Evolutionary conservation across 2,888 invertebrate genomes (phyloP), one percentile per base, ranked within the genome.

Genomic region (Diloba caeruleocephala): DNA sequence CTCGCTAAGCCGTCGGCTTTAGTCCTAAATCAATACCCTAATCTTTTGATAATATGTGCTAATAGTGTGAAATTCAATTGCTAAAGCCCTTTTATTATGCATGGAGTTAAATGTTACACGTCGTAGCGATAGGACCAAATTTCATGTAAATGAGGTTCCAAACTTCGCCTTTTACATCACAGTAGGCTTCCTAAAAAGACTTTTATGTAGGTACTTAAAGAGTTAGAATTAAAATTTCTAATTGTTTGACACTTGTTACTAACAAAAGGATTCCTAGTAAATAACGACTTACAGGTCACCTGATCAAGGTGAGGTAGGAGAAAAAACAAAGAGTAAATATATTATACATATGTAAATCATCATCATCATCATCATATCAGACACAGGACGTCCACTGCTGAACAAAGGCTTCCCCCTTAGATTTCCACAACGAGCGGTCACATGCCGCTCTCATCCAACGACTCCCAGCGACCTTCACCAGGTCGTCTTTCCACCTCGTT

Each of bases 1-100:
- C n/a, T 9, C n/a, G 5, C 13, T 9, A 13, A 37, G 3, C 5
- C 25, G 8, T 2, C 4, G 13, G 1, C 14, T 14, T 15, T 6
- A 8, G 25, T 48, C 43, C 67, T 57, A 49, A 62, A 59, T 26
- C 67, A 66, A 59, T 66, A 53, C 31, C 25, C 39, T 52, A 61
- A 61, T 65, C 53, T 52, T 28, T 29, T 14, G 34, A 43, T 29
- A 44, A 60, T 31, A 37, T 66, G 38, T 38, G 23, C 25, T 43
- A 46, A 43, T 66, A 52, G 67, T 59, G 34, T 51, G 25, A 66
- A 62, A 62, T 59, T 66, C 34, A 52, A 43, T 66, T 39, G 50
- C 34, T 17, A 36, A 61, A 61, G 43, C 62, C 53, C 60, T 55
- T 64, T 64, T 61, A 67, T 33, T 64, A 64, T 64, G 62, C 50